Evolutionary conservation across 2,888 invertebrate species (phyloP), one percentile per base, ranked within the genome.

Genomic region (Eucera pruinosa): DNA sequence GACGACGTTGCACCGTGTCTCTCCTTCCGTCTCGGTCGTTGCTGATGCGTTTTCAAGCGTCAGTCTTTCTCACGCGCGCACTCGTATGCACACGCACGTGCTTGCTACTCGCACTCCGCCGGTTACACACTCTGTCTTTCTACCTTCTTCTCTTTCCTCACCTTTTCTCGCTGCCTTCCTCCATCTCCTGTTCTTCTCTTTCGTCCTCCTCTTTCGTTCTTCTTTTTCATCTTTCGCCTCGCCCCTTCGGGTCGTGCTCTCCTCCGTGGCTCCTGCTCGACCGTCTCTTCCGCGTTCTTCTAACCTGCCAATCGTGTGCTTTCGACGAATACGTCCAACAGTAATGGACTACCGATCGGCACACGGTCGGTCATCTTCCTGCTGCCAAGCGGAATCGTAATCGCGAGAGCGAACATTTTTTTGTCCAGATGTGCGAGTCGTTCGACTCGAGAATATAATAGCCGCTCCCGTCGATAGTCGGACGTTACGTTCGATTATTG

Each of bases 241-340:
- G 23, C 62, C 57, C 55, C 13, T 25, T 23, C 52, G 62, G 58
- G 58, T 69, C 70, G 54, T 20, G 68, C 43, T 60, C 81, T 61
- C 61, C 25, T 67, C 57, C 43, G 23, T 30, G 25, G 48, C 41
- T 25, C 52, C 69, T n/a, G 36, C 45, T 52, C 25, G 50, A 41
- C 55, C 66, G 65, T 58, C 58, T 75, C 83, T 86, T 86, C 86
- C 87, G 87, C 87, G 83, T 87, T 87, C 87, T 64, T 78, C 65
- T 52, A 64, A 70, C 52, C 77, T 67, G 79, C 72, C 81, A 71
- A 80, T 76, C 81, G 69, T 62, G 71, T 62, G 61, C 78, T 74
- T 66, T 82, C 81, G 71, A 74, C 80, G 77, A 81, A 77, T 81
- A 67, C 78, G 78, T 75, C 70, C 65, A 58, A 25, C 62, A 18